Conservation (phyloP, 1,140 invertebrate genomes). For the Caligus rogercresseyi region DNA sequence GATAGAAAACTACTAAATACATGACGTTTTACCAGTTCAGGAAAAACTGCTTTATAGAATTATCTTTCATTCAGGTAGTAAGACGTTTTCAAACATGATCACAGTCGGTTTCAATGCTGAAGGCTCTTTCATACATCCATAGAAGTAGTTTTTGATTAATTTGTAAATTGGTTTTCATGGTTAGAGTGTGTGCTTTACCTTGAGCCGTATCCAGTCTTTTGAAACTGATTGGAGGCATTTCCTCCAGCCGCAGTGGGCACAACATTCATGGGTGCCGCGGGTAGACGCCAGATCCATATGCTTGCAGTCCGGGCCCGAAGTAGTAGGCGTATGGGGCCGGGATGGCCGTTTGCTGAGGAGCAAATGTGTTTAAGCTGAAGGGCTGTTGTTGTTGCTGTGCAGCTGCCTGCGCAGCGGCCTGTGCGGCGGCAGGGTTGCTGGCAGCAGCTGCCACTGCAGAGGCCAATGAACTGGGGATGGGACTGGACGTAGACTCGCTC, state of each 20-base stretch:
- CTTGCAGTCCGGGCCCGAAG: constrained; percentile 16
- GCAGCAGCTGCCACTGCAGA: background rate
- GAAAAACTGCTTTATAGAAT: too few species aligned
- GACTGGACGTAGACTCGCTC: constrained; percentile 12
- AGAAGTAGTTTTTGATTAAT: too few species aligned
- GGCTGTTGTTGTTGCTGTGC: constrained; percentile 12
- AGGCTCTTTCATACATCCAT: too few species aligned
- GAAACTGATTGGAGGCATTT: constrained; percentile 17
- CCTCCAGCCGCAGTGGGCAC: constrained; percentile 4
- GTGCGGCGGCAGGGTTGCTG: background rate
- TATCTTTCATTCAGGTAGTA: too few species aligned
- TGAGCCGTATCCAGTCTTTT: constrained; percentile 6
- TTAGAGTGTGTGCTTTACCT: too few species aligned
- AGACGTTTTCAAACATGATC: too few species aligned
- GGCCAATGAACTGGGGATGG: background rate
- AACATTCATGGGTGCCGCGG: background rate
- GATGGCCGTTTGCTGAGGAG: background rate
- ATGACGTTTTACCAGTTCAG: too few species aligned
- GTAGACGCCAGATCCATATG: constrained; percentile 4
- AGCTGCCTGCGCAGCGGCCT: background rate
- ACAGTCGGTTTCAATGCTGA: too few species aligned
- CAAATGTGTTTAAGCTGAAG: constrained; percentile 2
- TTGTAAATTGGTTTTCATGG: too few species aligned
- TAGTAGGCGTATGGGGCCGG: constrained; percentile 16
- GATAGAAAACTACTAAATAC: too few species aligned